Evolutionary conservation across 92 coral and sea anemone genomes (phyloP), one percentile per base, ranked within the genome.

Genomic region (Metridium senile): DNA sequence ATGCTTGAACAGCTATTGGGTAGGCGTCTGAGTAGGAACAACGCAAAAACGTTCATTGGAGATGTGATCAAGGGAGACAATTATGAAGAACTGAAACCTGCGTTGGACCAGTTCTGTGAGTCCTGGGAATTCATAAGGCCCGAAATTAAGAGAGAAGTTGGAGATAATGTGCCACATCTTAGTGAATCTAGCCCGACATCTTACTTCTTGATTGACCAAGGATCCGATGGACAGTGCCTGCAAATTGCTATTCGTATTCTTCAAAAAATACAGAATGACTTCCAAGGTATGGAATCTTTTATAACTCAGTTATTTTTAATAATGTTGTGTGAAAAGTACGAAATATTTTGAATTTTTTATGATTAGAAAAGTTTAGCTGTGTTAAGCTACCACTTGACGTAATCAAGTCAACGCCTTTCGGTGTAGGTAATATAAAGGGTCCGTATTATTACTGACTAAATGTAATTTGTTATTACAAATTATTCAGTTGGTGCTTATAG

Each of bases 1-100:
- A 64, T 89, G 73, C 75, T 89, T 23, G 74, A 86, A 27, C 65
- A 53, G 20, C 61, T 68, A 16, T 69, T 81, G 52, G 72, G 89
- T 1, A 85, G 86, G 53, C 89, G 93, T 31, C 66, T 89, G 31
- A 85, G 93, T 46, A 81, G 93, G 26, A 77, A 76, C n/a, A 66
- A 72, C n/a, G 83, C 93, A 27, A 71, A 77, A 25, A 89, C 63
- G 66, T 66, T 68, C 61, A 85, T 89, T 30, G 82, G 72, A 34
- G 93, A 89, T 53, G 71, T 89, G 9, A 89, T 84, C 68, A 56
- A 69, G 30, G 89, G 75, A 18, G 68, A 80, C 18, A 62, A 73
- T 23, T 57, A 58, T 43, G 32, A 62, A 33, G 74, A 28, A n/a
- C 68, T 67, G 56, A 58, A 71, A 51, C 68, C 29, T 13, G 79